A percentile compares a stretch with the other conserved stretches of the same genome.
These are phyloP conservation scores for Procambarus clarkii DNA, from an alignment of 1,140 invertebrate genomes.

Conservation along the genomic window DNA sequence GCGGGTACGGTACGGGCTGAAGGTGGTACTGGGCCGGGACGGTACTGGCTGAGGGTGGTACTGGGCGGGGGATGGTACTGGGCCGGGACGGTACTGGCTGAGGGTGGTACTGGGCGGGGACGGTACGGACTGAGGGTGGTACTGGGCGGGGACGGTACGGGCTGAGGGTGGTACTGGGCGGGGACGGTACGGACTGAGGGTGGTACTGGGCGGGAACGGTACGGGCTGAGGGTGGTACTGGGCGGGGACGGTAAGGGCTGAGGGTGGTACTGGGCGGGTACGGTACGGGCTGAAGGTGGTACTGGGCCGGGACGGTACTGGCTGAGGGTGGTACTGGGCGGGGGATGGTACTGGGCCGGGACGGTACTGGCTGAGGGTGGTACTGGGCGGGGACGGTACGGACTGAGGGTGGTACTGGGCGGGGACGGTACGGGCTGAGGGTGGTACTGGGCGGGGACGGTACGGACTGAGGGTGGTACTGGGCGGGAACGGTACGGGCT, in stretches of 20 bases:
- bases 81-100: no score
- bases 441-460: no score
- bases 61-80: not conserved
- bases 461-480: no score
- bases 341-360: not conserved
- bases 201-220: no score
- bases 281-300: not conserved
- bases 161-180: no score
- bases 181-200: no score
- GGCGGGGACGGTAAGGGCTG: not conserved
- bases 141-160: no score
- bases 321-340: not conserved
- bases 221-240: not conserved
- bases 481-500: no score
- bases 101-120: no score
- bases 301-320: not conserved
- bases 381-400: not conserved
- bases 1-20: not conserved
- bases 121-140: no score
- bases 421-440: no score
- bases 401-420: not conserved
- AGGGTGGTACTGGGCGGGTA: not conserved
- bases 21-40: not conserved
- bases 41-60: not conserved
- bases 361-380: not conserved